Evolutionary conservation across 2,797 vertebrate species (phyloP), one percentile per base, ranked within the genome.

Genomic region (Acrocephalus scirpaceus): DNA sequence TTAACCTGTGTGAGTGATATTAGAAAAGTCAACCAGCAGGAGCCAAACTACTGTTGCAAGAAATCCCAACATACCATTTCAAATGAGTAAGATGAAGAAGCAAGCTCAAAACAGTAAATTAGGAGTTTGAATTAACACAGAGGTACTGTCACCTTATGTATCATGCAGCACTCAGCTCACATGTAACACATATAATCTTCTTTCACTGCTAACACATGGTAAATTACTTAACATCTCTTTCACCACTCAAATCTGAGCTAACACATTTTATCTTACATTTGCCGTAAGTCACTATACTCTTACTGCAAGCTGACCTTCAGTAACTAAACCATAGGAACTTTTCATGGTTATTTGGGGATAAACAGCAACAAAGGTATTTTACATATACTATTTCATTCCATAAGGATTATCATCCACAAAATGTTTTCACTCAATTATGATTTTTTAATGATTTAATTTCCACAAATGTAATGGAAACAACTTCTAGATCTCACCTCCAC

Each of bases 401-500:
- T 53, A 66, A 32, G 32, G n/a, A 86, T 62, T 83, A 71, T 40
- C 48, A 81, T 36, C 19, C 51, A 88, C 8, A 8, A 75, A 94
- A 75, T 75, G n/a, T 19, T 36, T 66, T 48, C 69, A 69, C 16
- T 80, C 69, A 69, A 40, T 69, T 77, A 81, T 11, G 13, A 47
- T 30, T 91, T 87, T 44, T 66, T 66, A 82, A 69, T 73, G 7
- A 94, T 45, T 86, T 50, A 23, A 95, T 69, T 75, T 78, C 54
- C 32, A 73, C 40, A 79, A 77, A 60, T 19, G 61, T 58, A 92
- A 90, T 4, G 10, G 58, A 84, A 94, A 82, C 61, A 75, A 83
- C 27, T 73, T 73, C 29, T 30, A 69, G 44, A 57, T 78, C 97
- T 97, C 98, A 99, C 99, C 98, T 98, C 98, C 99, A 96, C 98